Evolutionary conservation across 2,888 invertebrate genomes (phyloP).

Genomic region (Phalera bucephala): DNA sequence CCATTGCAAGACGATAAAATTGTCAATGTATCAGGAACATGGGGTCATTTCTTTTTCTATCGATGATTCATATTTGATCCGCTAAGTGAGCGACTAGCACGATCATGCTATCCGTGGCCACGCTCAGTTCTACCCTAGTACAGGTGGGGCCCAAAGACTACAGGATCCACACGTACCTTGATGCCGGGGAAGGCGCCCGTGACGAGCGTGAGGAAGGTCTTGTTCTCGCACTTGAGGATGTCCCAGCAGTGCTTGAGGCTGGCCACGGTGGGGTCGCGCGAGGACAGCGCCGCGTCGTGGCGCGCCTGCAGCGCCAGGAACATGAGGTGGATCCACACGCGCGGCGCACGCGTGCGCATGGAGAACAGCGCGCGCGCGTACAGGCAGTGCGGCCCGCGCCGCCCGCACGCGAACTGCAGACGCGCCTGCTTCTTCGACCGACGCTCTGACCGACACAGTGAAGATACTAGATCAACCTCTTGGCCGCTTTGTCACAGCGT

Average conservation of each 20-base stretch:
- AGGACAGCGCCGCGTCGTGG: slow-evolving; percentile 89
- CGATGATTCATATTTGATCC: too few species aligned
- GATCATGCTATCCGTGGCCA: too few species aligned
- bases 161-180: too few species aligned
- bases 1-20: too few species aligned
- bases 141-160: too few species aligned
- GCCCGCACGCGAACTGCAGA: slow-evolving; percentile 95
- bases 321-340: slow-evolving; percentile 98
- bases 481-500: too few species aligned
- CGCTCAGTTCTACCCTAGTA: too few species aligned
- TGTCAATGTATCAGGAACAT: too few species aligned
- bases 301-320: slow-evolving; percentile 95
- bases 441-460: too few species aligned
- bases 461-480: too few species aligned
- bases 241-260: slow-evolving; percentile 97
- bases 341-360: slow-evolving; percentile 90
- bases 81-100: too few species aligned
- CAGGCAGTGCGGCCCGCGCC: slow-evolving; percentile 94
- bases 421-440: slow-evolving; percentile 94
- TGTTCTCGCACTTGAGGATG: slow-evolving; percentile 94
- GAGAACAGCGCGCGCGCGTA: slow-evolving; percentile 91
- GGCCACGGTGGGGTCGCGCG: slow-evolving; percentile 91
- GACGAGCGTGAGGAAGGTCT: slow-evolving; percentile 94
- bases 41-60: too few species aligned
- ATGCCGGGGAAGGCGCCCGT: slow-evolving; percentile 96